Base-by-base conservation (phyloP, 2,888 invertebrate species). In the Polylopha cassiicola region DNA sequence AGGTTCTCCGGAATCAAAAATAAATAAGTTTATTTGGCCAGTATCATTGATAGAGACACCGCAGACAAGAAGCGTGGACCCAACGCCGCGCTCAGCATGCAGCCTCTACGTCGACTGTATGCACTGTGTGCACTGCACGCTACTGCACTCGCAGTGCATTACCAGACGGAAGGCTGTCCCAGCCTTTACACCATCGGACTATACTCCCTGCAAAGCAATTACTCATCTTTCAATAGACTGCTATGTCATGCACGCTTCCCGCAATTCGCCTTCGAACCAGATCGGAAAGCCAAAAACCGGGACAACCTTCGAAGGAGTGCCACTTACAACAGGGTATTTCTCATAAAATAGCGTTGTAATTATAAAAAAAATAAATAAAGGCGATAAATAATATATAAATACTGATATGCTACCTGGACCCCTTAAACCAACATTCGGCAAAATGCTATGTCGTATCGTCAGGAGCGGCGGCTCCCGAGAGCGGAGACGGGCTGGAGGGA, bases 221-320 rank as follows among this genome's bases (percentile, higher is more conserved):
- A 69, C 72, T 73, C 67, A 61, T 54, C 64, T 57, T 68, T 65
- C 68, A 69, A 68, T 62, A 63, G 61, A 61, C 58, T 66, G 58
- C 60, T 63, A 54, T 51, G 58, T 58, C 79, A 78, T 77, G 80
- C 82, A 85, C 86, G 85, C 85, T 80, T 65, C 69, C 70, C 65
- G 61, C 55, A 55, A 51, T n/a, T 58, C 61, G 53, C 58, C 65
- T 61, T 58, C 68, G 73, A 79, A 80, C 71, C 77, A 73, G 66
- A 70, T 71, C 85, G 87, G 87, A 84, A 86, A 82, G 78, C 77
- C 78, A 79, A 82, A 86, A 86, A 82, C 86, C 86, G 86, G 86
- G 86, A 87, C 86, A 87, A 87, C 86, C 86, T 85, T 86, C 81
- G 84, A 84, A 78, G 85, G 84, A 81, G 75, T 73, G 76, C 79